phyloP scores from a whole-genome alignment of 92 coral and sea anemone species.

The Zoanthus solanderi region DNA sequence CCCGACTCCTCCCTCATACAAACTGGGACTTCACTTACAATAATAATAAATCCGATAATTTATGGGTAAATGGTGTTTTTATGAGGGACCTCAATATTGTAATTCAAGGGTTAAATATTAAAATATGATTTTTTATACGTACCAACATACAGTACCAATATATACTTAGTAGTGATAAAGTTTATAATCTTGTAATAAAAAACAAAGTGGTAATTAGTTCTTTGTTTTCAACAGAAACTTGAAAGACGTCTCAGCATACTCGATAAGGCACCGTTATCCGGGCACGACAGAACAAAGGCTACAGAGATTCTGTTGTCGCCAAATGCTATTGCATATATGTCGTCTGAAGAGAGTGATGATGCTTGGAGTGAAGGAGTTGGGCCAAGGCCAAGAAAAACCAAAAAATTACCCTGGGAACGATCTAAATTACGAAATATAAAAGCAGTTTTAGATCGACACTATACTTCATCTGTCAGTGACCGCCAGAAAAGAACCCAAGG shows the following conservation, averaged over 20 bases:
- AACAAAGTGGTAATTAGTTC: neutral
- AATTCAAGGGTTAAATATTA: too few relatives aligned
- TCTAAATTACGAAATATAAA: neutral
- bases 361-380: slow-evolving; percentile 12
- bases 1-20: too few relatives aligned
- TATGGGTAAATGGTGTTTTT: too few relatives aligned
- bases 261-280: slow-evolving; percentile 7
- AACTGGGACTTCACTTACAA: too few relatives aligned
- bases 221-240: slow-evolving; percentile 5
- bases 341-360: slow-evolving; percentile 15
- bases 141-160: too few relatives aligned
- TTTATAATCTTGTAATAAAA: neutral
- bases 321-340: neutral
- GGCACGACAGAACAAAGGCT: neutral
- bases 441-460: slow-evolving; percentile 17
- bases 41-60: too few relatives aligned
- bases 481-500: slow-evolving; percentile 20
- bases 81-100: too few relatives aligned
- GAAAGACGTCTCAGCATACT: slow-evolving; percentile 12
- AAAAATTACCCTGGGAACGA: slow-evolving; percentile 4
- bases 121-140: too few relatives aligned
- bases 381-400: slow-evolving; percentile 7
- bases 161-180: neutral
- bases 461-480: neutral
- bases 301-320: neutral